Evolutionary conservation across 2,888 invertebrate species (phyloP).

Genomic region (Heliconius erato): DNA sequence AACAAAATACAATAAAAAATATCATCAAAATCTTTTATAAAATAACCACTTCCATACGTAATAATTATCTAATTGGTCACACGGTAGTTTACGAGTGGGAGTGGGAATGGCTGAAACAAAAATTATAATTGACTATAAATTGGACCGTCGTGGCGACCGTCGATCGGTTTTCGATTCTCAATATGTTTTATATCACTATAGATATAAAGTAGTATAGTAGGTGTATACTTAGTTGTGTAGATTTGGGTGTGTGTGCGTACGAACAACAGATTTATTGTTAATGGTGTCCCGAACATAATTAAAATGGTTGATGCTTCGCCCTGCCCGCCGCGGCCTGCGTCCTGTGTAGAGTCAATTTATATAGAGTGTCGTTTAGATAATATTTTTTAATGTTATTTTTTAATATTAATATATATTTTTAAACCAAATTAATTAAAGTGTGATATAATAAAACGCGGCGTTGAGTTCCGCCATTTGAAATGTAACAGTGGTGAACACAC

Average conservation of each 20-base stretch:
- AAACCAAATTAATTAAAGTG: not conserved
- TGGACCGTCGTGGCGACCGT: slow-evolving; percentile 68
- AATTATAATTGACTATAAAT: slow-evolving; percentile 82
- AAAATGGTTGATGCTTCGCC: slow-evolving; percentile 85
- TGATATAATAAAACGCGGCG: not conserved
- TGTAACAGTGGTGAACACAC: not conserved
- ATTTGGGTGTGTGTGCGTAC: slow-evolving; percentile 57
- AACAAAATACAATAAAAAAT: slow-evolving; percentile 30
- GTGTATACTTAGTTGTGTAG: not conserved
- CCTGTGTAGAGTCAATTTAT: slow-evolving; percentile 56
- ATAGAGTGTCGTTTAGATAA: slow-evolving; percentile 53
- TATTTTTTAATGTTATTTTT: not conserved
- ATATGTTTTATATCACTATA: slow-evolving; percentile 58
- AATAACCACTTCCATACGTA: slow-evolving; percentile 20
- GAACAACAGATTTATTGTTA: slow-evolving; percentile 85
- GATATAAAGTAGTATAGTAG: no score
- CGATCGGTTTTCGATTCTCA: slow-evolving; percentile 64
- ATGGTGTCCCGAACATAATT: slow-evolving; percentile 85
- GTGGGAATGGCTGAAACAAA: slow-evolving; percentile 70
- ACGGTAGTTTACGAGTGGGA: slow-evolving; percentile 72
- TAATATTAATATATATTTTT: not conserved
- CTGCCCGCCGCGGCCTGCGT: slow-evolving; percentile 73
- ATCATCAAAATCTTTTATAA: slow-evolving; percentile 41
- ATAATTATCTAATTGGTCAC: slow-evolving; percentile 82
- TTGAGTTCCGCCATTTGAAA: not conserved